Conservation (phyloP, 1,140 invertebrate genomes). For the Euglossa dilemma region DNA sequence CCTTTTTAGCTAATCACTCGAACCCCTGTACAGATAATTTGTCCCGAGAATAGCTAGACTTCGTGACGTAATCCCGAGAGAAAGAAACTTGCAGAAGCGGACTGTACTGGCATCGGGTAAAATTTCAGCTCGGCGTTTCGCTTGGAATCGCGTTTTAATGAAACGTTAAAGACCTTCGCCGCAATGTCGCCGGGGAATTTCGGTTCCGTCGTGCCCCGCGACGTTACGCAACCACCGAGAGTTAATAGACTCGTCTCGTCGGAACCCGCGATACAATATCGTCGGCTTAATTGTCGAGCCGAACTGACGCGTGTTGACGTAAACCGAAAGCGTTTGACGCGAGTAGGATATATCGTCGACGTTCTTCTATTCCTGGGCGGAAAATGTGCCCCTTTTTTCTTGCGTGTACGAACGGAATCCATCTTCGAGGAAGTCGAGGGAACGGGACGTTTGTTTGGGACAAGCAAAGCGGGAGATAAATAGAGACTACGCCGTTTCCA, state of each 20-base stretch:
- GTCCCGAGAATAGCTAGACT: too few species aligned
- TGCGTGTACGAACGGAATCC: too few species aligned
- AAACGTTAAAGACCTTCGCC: neutral
- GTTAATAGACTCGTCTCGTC: neutral
- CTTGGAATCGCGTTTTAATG: neutral
- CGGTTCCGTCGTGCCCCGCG: neutral
- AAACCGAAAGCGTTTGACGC: neutral
- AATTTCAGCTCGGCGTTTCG: neutral
- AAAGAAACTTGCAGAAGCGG: too few species aligned
- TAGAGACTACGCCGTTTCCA: too few species aligned
- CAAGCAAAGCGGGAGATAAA: too few species aligned
- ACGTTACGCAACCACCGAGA: neutral
- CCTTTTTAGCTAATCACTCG: too few species aligned
- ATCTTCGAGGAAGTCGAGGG: too few species aligned
- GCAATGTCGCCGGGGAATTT: constrained; percentile 1
- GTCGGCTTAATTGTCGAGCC: neutral
- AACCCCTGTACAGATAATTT: too few species aligned
- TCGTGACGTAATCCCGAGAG: too few species aligned
- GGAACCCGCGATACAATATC: neutral
- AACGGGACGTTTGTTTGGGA: too few species aligned
- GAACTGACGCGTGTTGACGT: neutral
- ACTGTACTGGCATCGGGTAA: neutral
- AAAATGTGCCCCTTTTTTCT: too few species aligned
- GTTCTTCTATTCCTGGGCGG: neutral
- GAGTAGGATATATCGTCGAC: neutral